Evolutionary conservation across 1,140 invertebrate species (phyloP), one percentile per base, ranked within the genome.

Genomic region (Drosophila pseudoananassae): DNA sequence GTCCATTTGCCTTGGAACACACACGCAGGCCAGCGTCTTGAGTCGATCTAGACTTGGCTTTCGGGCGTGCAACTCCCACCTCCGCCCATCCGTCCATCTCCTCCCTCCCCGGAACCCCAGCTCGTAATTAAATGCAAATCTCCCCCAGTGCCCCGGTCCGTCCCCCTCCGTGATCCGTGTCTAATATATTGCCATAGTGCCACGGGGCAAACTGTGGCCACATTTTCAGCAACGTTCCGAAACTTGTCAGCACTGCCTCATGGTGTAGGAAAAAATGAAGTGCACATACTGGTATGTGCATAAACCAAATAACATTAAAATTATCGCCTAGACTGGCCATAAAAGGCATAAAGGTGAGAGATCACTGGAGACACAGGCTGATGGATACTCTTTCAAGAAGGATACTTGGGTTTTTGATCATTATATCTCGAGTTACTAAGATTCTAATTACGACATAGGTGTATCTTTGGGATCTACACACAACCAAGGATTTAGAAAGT

Each of bases 121-220:
- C 38, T 54, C 51, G 65, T 82, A 87, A 85, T 85, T 87, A 85
- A 85, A 85, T 85, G 82, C 78, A 85, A 85, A 85, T 85, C 82
- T 82, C 45, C 59, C 56, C 33, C 6, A 5, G 61, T 60, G 61
- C 55, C 29, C 60, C 64, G 36, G 8, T 10, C 31, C 31, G 59
- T 4, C n/a, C 38, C 9, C 5, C 14, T 14, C 1, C 14, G 14
- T 43, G 40, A 14, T 20, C 66, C 36, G 54, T 49, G 69, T 68
- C 83, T 64, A 85, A 85, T 87, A 81, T 87, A 87, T 87, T 29
- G 63, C 63, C 56, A 68, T 46, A 75, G 55, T 59, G 78, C 82
- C 78, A 54, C 33, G 65, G 74, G 82, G 60, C 83, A 71, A 73
- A 78, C 73, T 87, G 74, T 65, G 78, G 52, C 69, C 69, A 87